phyloP scores from a whole-genome alignment of 1,140 invertebrate species.

The Listronotus oregonensis region DNA sequence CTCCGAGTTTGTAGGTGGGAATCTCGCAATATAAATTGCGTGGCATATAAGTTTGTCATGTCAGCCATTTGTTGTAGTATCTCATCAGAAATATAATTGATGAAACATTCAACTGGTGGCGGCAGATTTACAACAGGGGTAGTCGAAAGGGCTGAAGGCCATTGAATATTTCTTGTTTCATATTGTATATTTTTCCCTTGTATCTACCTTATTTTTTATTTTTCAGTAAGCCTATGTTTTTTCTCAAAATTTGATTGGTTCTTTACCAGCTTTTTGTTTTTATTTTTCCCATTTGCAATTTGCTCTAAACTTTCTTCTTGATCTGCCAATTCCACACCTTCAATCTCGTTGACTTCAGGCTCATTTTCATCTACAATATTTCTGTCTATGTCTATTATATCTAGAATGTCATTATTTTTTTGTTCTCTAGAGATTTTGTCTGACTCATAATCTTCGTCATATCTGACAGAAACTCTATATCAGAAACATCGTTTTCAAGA shows the following conservation, averaged over 20 bases:
- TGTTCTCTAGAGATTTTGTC: not conserved
- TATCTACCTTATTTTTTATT: not conserved
- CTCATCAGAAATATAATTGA: too few relatives aligned
- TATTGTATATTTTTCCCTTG: not conserved
- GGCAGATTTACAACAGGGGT: too few relatives aligned
- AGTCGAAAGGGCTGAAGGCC: too few relatives aligned
- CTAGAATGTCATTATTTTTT: slow-evolving; percentile 1
- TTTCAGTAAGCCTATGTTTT: not conserved
- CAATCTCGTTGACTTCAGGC: not conserved
- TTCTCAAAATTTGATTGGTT: slow-evolving; percentile 1
- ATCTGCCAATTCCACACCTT: not conserved
- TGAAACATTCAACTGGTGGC: too few relatives aligned
- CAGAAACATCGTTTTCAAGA: not conserved
- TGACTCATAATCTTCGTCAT: not conserved
- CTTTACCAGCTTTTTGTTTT: not conserved
- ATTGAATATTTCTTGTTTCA: too few relatives aligned
- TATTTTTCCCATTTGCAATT: not conserved
- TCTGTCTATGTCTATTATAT: not conserved
- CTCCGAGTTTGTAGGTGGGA: too few relatives aligned
- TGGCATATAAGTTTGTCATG: too few relatives aligned
- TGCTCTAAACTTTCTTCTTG: not conserved
- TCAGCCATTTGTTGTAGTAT: too few relatives aligned
- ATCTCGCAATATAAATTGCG: too few relatives aligned
- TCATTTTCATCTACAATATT: not conserved
- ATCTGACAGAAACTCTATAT: not conserved